These are phyloP conservation scores for Linepithema humile DNA, from an alignment of 1,140 invertebrate genomes.

Conservation along the genomic window DNA sequence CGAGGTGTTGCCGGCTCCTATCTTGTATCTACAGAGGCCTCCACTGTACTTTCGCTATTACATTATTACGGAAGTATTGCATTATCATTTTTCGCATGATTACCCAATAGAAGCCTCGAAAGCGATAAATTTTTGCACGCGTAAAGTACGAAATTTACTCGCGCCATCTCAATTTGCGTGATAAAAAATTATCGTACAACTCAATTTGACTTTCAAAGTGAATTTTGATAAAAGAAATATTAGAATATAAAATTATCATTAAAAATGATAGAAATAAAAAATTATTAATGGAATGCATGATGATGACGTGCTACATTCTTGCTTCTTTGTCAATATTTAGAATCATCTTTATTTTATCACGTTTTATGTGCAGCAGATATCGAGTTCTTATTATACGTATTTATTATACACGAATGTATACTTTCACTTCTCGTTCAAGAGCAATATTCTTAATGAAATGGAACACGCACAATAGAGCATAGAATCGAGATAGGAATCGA, in stretches of 20 bases:
- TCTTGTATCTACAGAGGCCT: constrained; percentile 58
- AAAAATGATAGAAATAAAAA: background rate
- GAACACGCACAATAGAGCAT: background rate
- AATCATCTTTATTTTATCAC: background rate
- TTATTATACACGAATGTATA: background rate
- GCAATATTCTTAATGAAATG: constrained; percentile 2
- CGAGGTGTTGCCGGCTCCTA: constrained; percentile 49
- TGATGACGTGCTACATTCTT: background rate
- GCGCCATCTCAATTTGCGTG: background rate
- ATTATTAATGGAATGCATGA: background rate
- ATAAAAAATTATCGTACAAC: background rate
- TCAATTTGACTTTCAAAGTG: background rate
- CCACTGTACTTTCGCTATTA: constrained; percentile 64
- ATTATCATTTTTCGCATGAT: constrained; percentile 36
- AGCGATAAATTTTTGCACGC: background rate
- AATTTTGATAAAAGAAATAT: background rate
- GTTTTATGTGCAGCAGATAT: background rate
- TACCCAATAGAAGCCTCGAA: constrained; percentile 9
- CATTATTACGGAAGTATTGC: constrained; percentile 51
- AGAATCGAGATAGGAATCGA: background rate
- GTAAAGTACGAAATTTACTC: background rate
- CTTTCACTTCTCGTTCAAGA: constrained; percentile 21
- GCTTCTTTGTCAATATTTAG: background rate
- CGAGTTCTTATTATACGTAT: background rate
- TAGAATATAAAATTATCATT: background rate